Evolutionary conservation across 2,888 invertebrate genomes (phyloP).

Genomic region (Sinodicranocentrus sp.): DNA sequence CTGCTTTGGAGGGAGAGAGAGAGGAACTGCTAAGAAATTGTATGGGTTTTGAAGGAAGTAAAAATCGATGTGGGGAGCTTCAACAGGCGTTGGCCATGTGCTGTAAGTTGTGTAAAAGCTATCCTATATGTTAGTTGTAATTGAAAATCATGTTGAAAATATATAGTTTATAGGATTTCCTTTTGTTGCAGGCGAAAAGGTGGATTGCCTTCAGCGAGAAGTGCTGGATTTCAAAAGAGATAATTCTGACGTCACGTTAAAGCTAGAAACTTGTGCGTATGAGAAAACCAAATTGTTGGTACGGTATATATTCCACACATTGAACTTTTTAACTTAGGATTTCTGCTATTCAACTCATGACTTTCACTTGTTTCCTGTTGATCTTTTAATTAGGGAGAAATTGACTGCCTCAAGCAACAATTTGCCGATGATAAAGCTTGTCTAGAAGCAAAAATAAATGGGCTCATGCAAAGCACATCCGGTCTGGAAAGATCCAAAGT

Average conservation of each 20-base stretch:
- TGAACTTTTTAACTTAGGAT: not conserved
- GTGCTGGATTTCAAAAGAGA: conserved; percentile 5
- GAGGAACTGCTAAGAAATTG: conserved; percentile 33
- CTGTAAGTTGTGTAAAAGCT: too few relatives aligned
- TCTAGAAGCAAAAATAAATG: conserved; percentile 58
- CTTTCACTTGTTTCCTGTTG: not conserved
- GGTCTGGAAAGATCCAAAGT: conserved; percentile 33
- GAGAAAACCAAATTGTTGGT: conserved; percentile 25
- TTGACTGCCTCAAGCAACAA: conserved; percentile 44
- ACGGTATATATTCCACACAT: not conserved
- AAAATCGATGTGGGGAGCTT: conserved; percentile 52
- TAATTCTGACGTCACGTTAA: conserved; percentile 22
- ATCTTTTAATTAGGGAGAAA: conserved; percentile 29
- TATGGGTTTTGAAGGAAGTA: conserved; percentile 39
- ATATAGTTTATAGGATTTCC: not conserved
- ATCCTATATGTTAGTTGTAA: not conserved
- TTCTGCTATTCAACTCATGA: not conserved
- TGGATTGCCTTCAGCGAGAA: conserved; percentile 64
- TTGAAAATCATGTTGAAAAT: not conserved
- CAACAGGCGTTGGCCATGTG: conserved; percentile 70
- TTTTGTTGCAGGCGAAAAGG: conserved; percentile 54
- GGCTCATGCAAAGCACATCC: conserved; percentile 47
- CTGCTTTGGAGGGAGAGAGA: conserved; percentile 56
- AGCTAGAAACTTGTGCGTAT: conserved; percentile 14
- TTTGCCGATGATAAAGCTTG: conserved; percentile 48